These are phyloP conservation scores for Stichodactyla mertensii DNA, from an alignment of 64 coral and sea anemone genomes.

Conservation along the genomic window DNA sequence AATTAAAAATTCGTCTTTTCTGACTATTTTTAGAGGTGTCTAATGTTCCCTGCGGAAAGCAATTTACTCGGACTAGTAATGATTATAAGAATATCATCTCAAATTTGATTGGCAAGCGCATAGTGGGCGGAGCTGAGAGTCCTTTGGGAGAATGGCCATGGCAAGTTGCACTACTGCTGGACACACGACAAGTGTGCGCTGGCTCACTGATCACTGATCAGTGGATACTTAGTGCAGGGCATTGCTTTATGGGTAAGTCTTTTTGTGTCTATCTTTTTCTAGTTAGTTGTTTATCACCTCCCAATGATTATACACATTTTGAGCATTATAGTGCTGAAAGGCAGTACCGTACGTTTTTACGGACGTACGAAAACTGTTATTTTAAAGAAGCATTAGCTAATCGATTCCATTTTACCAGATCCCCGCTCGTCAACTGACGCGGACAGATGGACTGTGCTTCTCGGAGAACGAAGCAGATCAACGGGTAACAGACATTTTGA, in stretches of 20 bases:
- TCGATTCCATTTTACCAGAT: not conserved
- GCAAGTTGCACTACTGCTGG: constrained; percentile 77
- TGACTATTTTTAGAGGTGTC: not conserved
- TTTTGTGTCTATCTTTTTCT: too few species aligned
- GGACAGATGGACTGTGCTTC: not conserved
- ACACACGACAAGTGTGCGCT: constrained; percentile 56
- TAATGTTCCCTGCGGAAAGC: constrained; percentile 16
- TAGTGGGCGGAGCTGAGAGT: constrained; percentile 65
- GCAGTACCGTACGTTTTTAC: too few species aligned
- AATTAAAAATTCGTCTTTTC: not conserved
- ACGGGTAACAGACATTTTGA: not conserved
- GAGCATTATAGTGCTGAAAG: too few species aligned
- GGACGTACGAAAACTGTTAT: too few species aligned
- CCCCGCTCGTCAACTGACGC: not conserved
- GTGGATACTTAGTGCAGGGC: constrained; percentile 67
- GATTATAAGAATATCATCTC: not conserved
- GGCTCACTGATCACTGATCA: constrained; percentile 60
- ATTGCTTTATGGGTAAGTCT: constrained; percentile 73
- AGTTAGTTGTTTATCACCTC: too few species aligned
- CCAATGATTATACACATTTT: too few species aligned
- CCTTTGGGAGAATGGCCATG: constrained; percentile 68
- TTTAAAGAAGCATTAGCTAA: too few species aligned
- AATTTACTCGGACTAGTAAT: not conserved
- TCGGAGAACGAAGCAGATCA: constrained; percentile 8
- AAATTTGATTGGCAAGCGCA: constrained; percentile 46